Conservation (phyloP, 1,140 invertebrate species). For the Drosophila biarmipes region DNA sequence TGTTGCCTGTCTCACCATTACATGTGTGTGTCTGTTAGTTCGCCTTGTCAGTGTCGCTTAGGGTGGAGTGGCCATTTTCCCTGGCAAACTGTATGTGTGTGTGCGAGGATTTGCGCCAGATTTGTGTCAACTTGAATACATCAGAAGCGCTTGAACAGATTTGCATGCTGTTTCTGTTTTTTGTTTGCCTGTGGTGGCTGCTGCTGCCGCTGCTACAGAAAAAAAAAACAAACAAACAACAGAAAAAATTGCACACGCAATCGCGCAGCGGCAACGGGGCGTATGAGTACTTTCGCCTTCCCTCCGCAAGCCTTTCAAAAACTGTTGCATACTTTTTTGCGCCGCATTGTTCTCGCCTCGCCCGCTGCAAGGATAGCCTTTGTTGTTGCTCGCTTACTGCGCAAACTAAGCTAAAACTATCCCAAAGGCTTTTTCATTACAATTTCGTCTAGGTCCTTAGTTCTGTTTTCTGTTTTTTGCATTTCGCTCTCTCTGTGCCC, state of each 20-base stretch:
- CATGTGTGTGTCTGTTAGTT: conserved; percentile 31
- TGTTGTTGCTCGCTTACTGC: conserved; percentile 56
- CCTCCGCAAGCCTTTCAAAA: conserved; percentile 50
- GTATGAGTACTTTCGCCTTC: conserved; percentile 60
- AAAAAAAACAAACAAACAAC: conserved; percentile 33
- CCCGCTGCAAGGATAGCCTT: conserved; percentile 48
- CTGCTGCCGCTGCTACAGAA: too few relatives aligned
- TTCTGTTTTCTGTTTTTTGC: conserved; percentile 8
- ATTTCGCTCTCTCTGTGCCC: background rate
- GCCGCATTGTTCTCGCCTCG: conserved; percentile 41
- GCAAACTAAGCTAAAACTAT: conserved; percentile 68
- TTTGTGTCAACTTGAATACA: conserved; percentile 83
- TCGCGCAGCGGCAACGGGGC: conserved; percentile 66
- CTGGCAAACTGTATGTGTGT: conserved; percentile 47
- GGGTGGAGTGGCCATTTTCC: conserved; percentile 54
- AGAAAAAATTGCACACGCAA: conserved; percentile 70
- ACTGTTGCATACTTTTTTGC: conserved; percentile 74
- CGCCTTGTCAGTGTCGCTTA: conserved; percentile 73
- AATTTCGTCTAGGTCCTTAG: conserved; percentile 52
- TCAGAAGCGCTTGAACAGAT: conserved; percentile 78
- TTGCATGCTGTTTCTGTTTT: conserved; percentile 64
- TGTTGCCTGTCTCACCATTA: conserved; percentile 27
- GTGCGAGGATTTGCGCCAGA: conserved; percentile 78
- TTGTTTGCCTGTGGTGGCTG: conserved; percentile 45
- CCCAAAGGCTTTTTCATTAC: conserved; percentile 80